Conservation (phyloP, 2,888 invertebrate species). For the Caenorhabditis sulstoni region DNA sequence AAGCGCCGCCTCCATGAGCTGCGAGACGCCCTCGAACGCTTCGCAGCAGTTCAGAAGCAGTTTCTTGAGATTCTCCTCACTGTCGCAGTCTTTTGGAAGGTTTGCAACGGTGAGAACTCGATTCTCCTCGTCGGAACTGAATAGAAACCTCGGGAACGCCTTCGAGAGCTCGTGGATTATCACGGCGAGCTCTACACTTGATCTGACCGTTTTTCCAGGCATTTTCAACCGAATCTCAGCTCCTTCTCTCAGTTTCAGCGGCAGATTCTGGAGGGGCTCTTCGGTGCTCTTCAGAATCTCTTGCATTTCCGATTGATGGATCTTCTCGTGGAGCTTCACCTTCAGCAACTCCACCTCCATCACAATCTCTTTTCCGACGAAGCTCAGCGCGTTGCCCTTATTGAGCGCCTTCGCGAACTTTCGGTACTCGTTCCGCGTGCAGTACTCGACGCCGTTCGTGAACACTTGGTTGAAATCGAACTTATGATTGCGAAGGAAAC, state of each 20-base stretch:
- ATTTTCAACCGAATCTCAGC: slow-evolving; percentile 7
- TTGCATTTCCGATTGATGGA: slow-evolving; percentile 5
- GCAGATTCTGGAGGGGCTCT: slow-evolving; percentile 10
- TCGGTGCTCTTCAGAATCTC: slow-evolving; percentile 8
- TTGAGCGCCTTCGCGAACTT: slow-evolving; percentile 24
- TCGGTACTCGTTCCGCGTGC: slow-evolving; percentile 14
- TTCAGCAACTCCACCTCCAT: slow-evolving; percentile 28
- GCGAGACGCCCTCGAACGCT: slow-evolving; percentile 34
- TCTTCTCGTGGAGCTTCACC: slow-evolving; percentile 47
- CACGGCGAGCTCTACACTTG: slow-evolving; percentile 22
- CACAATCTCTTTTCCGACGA: slow-evolving; percentile 10
- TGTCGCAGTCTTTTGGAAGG: neutral
- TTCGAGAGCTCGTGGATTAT: slow-evolving; percentile 22
- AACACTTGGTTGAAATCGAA: slow-evolving; percentile 49
- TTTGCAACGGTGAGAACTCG: neutral
- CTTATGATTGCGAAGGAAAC: slow-evolving; percentile 28
- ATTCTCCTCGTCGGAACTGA: slow-evolving; percentile 1
- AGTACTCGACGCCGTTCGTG: slow-evolving; percentile 47
- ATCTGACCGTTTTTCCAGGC: neutral
- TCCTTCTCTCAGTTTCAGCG: neutral
- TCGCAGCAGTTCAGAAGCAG: slow-evolving; percentile 14
- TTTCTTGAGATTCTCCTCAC: slow-evolving; percentile 4
- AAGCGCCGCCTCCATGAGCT: slow-evolving; percentile 16
- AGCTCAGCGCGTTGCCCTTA: slow-evolving; percentile 10
- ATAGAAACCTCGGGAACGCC: slow-evolving; percentile 23